Evolutionary conservation across 1,140 invertebrate genomes (phyloP), one percentile per base, ranked within the genome.

Genomic region (Pseudobourletiella spinata): DNA sequence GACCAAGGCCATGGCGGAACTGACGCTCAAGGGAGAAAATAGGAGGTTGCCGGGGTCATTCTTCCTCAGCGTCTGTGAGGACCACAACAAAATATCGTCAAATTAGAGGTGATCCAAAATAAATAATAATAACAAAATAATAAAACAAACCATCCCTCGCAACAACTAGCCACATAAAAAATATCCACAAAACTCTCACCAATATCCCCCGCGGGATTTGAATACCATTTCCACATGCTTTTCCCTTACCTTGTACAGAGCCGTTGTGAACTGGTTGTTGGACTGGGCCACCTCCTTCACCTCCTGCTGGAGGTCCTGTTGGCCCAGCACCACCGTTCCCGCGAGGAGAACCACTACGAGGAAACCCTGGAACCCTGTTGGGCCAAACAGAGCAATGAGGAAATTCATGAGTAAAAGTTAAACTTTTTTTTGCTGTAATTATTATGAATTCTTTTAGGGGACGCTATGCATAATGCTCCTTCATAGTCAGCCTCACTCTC

Each of bases 1-100:
- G 8, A 60, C 52, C 63, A 65, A 60, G 1, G 57, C 63, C 51
- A 65, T 51, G 14, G 50, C 57, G 11, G 50, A 18, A 24, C 52
- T 56, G 29, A 65, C 50, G 43, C 63, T 65, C 52, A 56, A 65
- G 0, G 62, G 62, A 3, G 56, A 59, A 55, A 64, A 64, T 14
- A 64, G 54, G 2, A 64, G 32, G 22, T 64, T 64, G 0, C 59
- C 59, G 11, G 50, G 50, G 24, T 44, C 32, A 8, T 20, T 3
- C 25, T 55, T 14, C 16, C 48, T 54, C 42, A 61, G 11, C n/a
- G 30, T 43, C 59, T 61, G 26, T 22, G n/a, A 26, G 18, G 16
- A 52, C 22, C 22, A 22, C 14, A 22, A 16, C 15, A 48, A 11
- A 6, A 48, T 48, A 14, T 22, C 18, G 15, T 22, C 15, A 48